Evolutionary conservation across 2,888 invertebrate species (phyloP).

Genomic region (Synergus laeviventris): DNA sequence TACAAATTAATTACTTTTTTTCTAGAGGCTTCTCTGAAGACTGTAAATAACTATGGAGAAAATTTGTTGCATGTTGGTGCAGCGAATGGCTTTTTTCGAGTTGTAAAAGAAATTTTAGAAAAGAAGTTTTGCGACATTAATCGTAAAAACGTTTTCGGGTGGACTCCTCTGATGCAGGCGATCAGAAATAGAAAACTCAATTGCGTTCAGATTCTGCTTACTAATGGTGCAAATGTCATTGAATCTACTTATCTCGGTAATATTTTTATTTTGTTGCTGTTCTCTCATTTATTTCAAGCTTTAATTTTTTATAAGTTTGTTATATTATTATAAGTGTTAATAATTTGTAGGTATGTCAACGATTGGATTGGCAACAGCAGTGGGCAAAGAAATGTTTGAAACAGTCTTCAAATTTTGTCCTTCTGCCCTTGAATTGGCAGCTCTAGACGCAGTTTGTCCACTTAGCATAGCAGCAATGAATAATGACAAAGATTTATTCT

Average conservation of each 20-base stretch:
- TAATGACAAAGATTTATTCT: slow-evolving; percentile 67
- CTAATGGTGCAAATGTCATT: slow-evolving; percentile 60
- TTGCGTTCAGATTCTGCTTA: slow-evolving; percentile 64
- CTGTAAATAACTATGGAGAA: slow-evolving; percentile 68
- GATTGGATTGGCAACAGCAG: slow-evolving; percentile 66
- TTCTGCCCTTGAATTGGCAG: slow-evolving; percentile 59
- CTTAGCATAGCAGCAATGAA: slow-evolving; percentile 70
- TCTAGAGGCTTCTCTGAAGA: slow-evolving; percentile 66
- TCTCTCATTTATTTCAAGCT: slow-evolving; percentile 22
- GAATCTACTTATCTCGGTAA: slow-evolving; percentile 68
- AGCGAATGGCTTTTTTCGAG: slow-evolving; percentile 63
- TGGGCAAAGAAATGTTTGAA: slow-evolving; percentile 67
- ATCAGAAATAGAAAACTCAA: slow-evolving; percentile 66
- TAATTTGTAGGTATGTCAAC: slow-evolving; percentile 64
- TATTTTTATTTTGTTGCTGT: slow-evolving; percentile 11
- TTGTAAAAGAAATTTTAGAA: slow-evolving; percentile 62
- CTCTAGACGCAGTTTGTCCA: slow-evolving; percentile 67
- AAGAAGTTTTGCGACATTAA: slow-evolving; percentile 57
- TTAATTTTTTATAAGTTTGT: neutral
- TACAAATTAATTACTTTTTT: neutral
- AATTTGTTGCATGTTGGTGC: slow-evolving; percentile 68
- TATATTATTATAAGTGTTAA: neutral
- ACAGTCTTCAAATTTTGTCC: slow-evolving; percentile 63
- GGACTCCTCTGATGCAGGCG: slow-evolving; percentile 73
- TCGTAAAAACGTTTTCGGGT: slow-evolving; percentile 70